Percentiles rank a stretch among this genome's conserved stretches.
These are phyloP conservation scores for Lepidocyrtoides sp. DNA, from an alignment of 2,888 invertebrate species.

Conservation along the genomic window DNA sequence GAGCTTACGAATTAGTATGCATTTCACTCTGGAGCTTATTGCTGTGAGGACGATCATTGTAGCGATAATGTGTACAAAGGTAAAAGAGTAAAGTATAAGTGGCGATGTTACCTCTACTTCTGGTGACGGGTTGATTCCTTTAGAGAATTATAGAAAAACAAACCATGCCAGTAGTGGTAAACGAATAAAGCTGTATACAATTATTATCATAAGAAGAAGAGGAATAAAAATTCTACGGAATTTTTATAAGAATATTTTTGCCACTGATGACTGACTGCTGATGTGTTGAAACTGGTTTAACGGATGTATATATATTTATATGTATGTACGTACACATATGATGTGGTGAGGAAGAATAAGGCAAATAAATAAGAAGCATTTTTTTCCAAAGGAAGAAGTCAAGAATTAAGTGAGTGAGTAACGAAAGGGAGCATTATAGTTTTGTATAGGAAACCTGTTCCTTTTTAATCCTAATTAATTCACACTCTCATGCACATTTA, in stretches of 20 bases:
- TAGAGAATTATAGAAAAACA: slow-evolving; percentile 56
- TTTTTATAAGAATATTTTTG: slow-evolving; percentile 27
- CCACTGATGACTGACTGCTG: slow-evolving; percentile 56
- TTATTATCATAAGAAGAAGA: neutral
- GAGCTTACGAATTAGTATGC: slow-evolving; percentile 74
- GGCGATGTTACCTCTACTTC: neutral
- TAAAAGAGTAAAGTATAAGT: neutral
- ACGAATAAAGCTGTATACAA: neutral
- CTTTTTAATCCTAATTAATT: slow-evolving; percentile 85
- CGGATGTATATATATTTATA: slow-evolving; percentile 56
- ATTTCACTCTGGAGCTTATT: slow-evolving; percentile 49
- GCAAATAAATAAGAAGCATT: slow-evolving; percentile 54
- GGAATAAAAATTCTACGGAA: neutral
- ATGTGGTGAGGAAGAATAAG: slow-evolving; percentile 28
- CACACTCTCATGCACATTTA: slow-evolving; percentile 85
- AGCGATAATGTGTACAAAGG: slow-evolving; percentile 37
- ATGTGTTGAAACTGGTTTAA: slow-evolving; percentile 83
- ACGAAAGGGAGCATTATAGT: slow-evolving; percentile 14
- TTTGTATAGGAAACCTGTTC: slow-evolving; percentile 83
- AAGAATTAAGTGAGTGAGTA: neutral
- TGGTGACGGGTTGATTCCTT: slow-evolving; percentile 59
- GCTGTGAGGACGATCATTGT: slow-evolving; percentile 66
- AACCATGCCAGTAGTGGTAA: slow-evolving; percentile 41
- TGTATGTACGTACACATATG: neutral
- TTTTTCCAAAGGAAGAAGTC: slow-evolving; percentile 43